Base-by-base conservation (phyloP, 2,797 vertebrate genomes). In the Ptychadena robeensis region DNA sequence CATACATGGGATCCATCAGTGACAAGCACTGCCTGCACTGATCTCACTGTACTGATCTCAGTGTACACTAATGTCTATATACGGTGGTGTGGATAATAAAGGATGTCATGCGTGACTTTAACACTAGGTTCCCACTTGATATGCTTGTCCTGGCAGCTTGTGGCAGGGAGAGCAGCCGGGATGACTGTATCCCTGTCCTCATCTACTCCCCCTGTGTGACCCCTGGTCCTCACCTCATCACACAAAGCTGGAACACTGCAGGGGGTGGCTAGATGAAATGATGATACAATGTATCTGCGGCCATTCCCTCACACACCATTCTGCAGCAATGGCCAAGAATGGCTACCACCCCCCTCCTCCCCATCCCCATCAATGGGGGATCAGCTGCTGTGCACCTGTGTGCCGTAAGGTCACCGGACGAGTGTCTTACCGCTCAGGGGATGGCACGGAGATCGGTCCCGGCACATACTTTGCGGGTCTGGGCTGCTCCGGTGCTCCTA, bases 371-470 rank as follows among this genome's bases (percentile, higher is more conserved):
- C 40, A 44, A 44, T 44, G 37, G 37, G 10, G 8, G 37, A 38
- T 82, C 87, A 77, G 88, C 87, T 77, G 88, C 40, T 87, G 86
- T 88, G 88, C 90, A 92, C 91, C 91, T 87, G 89, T 92, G 91
- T 89, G 86, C 93, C 88, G 89, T n/a, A n/a, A 89, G 92, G 92
- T 94, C 91, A 90, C 90, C 91, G 88, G 84, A 88, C 89, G 48
- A 85, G 80, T 79, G 79, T 87, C 90, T 89, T 89, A 89, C 90
- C 87, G 87, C 82, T 86, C 88, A 75, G 86, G 85, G 85, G 35
- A 15, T 67, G 63, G n/a, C 69, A 9, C 76, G 35, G 82, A 40
- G 40, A 34, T 89, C 85, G 90, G 87, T 87, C 87, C 86, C 85
- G 74, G 90, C 88, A 88, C 92, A 91, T 89, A 91, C 90, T 88